Conservation (phyloP, 2,113 vertebrate species). For the Vidua chalybeata region DNA sequence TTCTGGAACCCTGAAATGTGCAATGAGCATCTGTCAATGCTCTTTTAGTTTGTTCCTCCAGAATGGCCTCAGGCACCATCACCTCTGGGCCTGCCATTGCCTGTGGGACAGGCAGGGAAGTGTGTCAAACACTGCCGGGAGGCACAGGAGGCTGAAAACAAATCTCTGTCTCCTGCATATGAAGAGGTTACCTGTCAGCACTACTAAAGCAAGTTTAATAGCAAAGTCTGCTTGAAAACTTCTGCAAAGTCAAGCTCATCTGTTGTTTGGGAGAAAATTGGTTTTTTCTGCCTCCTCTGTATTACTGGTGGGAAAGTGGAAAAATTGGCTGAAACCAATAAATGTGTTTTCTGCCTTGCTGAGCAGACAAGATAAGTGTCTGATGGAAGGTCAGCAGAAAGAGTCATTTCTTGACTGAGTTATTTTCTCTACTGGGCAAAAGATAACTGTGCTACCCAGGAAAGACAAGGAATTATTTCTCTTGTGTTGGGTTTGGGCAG, state of each 20-base stretch:
- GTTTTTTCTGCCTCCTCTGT: background rate
- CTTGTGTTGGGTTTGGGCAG: background rate
- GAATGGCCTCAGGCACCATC: background rate
- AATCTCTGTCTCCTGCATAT: background rate
- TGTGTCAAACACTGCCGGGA: fast-evolving
- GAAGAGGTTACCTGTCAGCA: background rate
- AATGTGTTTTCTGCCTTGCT: background rate
- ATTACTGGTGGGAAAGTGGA: background rate
- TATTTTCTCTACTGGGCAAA: background rate
- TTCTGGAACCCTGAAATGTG: background rate
- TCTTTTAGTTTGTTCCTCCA: background rate
- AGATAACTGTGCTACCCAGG: background rate
- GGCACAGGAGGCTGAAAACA: background rate
- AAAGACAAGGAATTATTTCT: background rate
- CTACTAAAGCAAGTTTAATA: background rate
- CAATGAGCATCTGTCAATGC: background rate
- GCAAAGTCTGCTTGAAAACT: background rate
- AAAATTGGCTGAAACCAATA: background rate
- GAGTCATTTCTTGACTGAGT: background rate
- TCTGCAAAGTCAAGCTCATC: background rate
- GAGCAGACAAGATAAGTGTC: background rate
- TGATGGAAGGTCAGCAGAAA: background rate
- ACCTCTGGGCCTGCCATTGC: background rate
- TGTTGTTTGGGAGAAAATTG: background rate
- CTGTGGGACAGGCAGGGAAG: background rate